phyloP scores from a whole-genome alignment of 1,140 invertebrate species.

The Propsilocerus akamusi region DNA sequence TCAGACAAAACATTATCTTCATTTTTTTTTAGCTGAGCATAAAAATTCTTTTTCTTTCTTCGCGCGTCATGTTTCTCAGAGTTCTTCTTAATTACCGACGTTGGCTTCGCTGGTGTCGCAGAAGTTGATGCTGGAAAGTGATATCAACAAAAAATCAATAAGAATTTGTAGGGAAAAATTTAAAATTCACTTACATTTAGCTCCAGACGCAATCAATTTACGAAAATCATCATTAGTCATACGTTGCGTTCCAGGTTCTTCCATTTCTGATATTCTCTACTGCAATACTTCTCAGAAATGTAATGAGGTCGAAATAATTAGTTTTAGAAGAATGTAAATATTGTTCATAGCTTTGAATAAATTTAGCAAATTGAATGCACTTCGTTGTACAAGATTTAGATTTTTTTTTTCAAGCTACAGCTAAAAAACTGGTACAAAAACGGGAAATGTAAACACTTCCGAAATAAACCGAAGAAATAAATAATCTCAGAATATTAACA shows the following conservation, averaged over 20 bases:
- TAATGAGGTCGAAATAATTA: too few species aligned
- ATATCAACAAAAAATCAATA: conserved; percentile 35
- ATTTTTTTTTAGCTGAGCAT: conserved; percentile 86
- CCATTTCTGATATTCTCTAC: not conserved
- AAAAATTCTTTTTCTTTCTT: conserved; percentile 77
- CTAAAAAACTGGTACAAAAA: too few species aligned
- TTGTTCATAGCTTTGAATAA: too few species aligned
- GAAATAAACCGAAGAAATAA: too few species aligned
- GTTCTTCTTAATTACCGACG: conserved; percentile 24
- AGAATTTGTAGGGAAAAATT: conserved; percentile 75
- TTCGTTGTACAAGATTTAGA: too few species aligned
- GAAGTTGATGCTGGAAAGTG: conserved; percentile 14
- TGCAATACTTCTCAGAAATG: too few species aligned
- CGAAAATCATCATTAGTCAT: conserved; percentile 95
- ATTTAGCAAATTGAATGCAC: too few species aligned
- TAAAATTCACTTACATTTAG: not conserved
- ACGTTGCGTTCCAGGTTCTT: conserved; percentile 32
- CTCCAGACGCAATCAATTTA: conserved; percentile 35
- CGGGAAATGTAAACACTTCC: too few species aligned
- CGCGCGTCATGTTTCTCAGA: conserved; percentile 46
- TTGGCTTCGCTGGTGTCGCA: conserved; percentile 19
- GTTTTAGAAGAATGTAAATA: too few species aligned
- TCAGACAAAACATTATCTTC: conserved; percentile 92
- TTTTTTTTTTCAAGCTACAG: too few species aligned
- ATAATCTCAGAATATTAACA: too few species aligned